Base-by-base conservation (phyloP, 2,888 invertebrate species). In the Dusona sp. region DNA sequence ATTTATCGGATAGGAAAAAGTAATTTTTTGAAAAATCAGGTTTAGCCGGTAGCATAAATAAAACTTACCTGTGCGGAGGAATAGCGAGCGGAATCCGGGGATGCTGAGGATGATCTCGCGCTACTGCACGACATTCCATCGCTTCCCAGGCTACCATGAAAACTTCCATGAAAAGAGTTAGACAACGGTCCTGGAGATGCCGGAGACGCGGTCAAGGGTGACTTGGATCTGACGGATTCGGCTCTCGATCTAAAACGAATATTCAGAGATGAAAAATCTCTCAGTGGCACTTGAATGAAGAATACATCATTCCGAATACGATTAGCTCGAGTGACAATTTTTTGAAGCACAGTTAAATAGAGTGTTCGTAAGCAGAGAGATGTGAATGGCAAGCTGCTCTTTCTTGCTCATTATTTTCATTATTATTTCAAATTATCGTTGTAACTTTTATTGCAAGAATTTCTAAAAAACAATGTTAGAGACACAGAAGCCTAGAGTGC, bases 91-190 rank as follows among this genome's bases (percentile, higher is more conserved):
- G 94, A 94, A 84, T 94, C 94, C 2, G 94, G 94, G 13, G 94
- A 94, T 0, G 94, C 94, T 25, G 94, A 94, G 19, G 94, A 94
- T 9, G 94, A 94, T 88, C 94, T 94, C 57, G 94, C 94, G 80
- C 94, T 94, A 87, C 94, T 93, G 88, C 92, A 94, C 70, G 94
- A 94, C 94, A 94, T 94, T 73, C 94, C 94, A 90, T 94, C 94
- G 88, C 94, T 94, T 75, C 94, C 94, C 79, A 94, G 92, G 87
- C 94, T 94, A 65, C 94, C 93, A 85, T 94, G 94, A 85, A 94
- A 94, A 88, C 94, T 94, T 70, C 94, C 93, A 83, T 94, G 93
- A 75, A 94, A 90, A 78, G 94, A 94, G 90, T 90, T 92, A n/a
- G 93, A 93, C 88, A 93, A 84, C 48, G 90, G 91, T 86, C 92